Evolutionary conservation across 2,888 invertebrate genomes (phyloP).

Genomic region (Atethmia centrago): DNA sequence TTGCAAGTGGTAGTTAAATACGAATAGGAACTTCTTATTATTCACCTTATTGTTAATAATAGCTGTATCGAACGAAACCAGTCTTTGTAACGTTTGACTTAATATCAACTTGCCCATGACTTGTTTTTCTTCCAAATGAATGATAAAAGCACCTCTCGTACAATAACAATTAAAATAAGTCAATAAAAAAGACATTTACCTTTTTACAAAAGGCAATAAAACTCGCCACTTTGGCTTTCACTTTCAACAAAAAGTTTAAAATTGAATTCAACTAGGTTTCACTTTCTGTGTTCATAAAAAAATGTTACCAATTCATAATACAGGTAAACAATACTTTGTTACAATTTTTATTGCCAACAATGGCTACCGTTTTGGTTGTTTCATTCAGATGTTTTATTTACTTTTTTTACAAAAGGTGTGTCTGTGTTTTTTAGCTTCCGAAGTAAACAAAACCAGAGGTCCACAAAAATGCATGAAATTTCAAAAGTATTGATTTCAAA

Average conservation of each 20-base stretch:
- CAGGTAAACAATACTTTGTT: constrained; percentile 75
- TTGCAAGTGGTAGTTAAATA: neutral
- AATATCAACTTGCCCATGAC: neutral
- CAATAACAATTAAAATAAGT: constrained; percentile 52
- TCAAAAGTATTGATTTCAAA: neutral
- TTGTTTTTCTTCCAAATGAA: constrained; percentile 8
- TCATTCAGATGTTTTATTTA: constrained; percentile 57
- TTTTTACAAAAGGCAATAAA: constrained; percentile 66
- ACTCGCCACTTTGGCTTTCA: constrained; percentile 75
- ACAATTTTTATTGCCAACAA: constrained; percentile 64
- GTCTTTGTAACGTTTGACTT: neutral
- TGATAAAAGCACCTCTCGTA: constrained; percentile 26
- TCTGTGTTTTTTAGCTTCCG: constrained; percentile 52
- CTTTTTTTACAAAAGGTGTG: constrained; percentile 46
- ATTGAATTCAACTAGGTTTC: constrained; percentile 74
- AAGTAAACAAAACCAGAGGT: constrained; percentile 50
- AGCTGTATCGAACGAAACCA: neutral
- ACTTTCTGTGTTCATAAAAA: constrained; percentile 80
- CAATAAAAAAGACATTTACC: constrained; percentile 56
- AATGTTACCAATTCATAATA: constrained; percentile 70
- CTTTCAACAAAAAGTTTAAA: constrained; percentile 82
- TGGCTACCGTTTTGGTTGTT: constrained; percentile 69
- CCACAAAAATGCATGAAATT: constrained; percentile 22
- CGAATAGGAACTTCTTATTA: neutral
- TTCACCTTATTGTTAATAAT: neutral